Evolutionary conservation across 2,888 invertebrate genomes (phyloP), one percentile per base, ranked within the genome.

Genomic region (Sericinus montela): DNA sequence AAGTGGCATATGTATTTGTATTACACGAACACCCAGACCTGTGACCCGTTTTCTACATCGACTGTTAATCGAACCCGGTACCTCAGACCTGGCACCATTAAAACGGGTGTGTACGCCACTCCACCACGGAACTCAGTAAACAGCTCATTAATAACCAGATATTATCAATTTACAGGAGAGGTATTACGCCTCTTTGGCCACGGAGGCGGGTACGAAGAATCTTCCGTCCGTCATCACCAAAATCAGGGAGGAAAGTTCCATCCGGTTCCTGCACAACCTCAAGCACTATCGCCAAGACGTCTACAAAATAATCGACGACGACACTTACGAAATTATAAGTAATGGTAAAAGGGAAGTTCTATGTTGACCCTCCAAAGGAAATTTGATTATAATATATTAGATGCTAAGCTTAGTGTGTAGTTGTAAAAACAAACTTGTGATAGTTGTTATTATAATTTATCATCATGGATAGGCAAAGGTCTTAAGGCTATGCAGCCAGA

Each of bases 151-250:
- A 3, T 19, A 19, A 19, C 19, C 19, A 19, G 19, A 19, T 19
- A 19, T 19, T 19, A 11, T 32, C 32, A 11, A 8, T 0, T 25
- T 25, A 25, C 92, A 94, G 85, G 93, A 92, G 65, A 79, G 79
- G 35, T 95, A 95, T 69, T 94, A 94, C 74, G 90, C 92, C 9
- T 92, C 93, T 13, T 73, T 95, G 15, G 92, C 94, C 0, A 68
- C 79, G 0, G 90, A 92, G 53, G 93, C 93, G 0, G 82, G 86
- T n/a, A 89, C 93, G 9, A 74, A 83, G 15, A 90, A 90, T 1
- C 79, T 95, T 1, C 93, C 93, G 0, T 90, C 91, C 0, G 94
- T 94, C 1, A 85, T 94, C 37, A 91, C 93, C 7, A 92, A 92
- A 63, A 88, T 95, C 23, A 90, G 94, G 42, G 92, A 93, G 52